Conservation (phyloP, 2,797 vertebrate genomes). For the Nyctibius grandis region DNA sequence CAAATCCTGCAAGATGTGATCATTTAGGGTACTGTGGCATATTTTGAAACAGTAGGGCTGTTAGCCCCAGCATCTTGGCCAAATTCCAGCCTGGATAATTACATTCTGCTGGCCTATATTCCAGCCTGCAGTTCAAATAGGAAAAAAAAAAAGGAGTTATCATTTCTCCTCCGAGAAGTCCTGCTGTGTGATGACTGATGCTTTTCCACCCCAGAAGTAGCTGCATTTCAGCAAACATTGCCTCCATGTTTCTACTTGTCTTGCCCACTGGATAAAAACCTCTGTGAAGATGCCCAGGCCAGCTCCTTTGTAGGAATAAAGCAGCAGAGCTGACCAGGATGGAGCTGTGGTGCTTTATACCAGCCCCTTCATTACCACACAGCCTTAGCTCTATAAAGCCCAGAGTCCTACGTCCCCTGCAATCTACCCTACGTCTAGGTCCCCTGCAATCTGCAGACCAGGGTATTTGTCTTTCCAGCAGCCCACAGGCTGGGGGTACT, state of each 20-base stretch:
- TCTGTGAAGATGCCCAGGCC: not conserved
- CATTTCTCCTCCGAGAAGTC: not conserved
- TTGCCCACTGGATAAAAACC: not conserved
- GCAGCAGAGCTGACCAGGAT: not conserved
- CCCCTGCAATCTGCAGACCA: not conserved
- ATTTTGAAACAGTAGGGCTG: slow-evolving; percentile 70
- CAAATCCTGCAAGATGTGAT: slow-evolving; percentile 61
- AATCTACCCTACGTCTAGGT: too few relatives aligned
- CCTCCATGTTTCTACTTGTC: not conserved
- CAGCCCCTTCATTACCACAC: not conserved
- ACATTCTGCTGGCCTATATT: slow-evolving; percentile 62
- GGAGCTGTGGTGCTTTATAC: not conserved
- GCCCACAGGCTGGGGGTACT: not conserved
- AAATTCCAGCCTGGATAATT: slow-evolving; percentile 68
- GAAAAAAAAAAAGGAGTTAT: not conserved
- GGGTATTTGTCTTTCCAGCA: not conserved
- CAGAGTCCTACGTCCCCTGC: not conserved
- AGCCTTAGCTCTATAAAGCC: not conserved
- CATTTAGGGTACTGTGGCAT: slow-evolving; percentile 67
- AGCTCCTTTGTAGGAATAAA: not conserved
- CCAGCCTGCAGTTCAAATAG: slow-evolving; percentile 44
- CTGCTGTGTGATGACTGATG: not conserved
- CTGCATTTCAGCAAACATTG: not conserved
- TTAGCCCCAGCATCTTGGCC: slow-evolving; percentile 62
- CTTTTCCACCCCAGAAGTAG: not conserved